Conservation (phyloP, 2,113 vertebrate species). For the Pithys albifrons region DNA sequence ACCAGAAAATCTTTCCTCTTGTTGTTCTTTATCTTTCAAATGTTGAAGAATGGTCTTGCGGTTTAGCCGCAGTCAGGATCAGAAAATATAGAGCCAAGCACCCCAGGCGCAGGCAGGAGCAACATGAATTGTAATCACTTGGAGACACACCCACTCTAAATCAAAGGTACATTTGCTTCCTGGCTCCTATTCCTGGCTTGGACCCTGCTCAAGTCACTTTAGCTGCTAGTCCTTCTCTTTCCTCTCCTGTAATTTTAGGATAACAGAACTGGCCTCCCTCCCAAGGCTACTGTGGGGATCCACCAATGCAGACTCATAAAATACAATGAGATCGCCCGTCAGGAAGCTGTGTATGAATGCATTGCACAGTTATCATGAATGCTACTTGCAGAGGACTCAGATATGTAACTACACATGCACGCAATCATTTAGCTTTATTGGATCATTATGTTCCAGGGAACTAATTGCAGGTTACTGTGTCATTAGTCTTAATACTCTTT, state of each 20-base stretch:
- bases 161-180: slow-evolving; percentile 45
- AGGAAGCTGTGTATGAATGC: background rate
- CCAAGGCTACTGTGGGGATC: background rate
- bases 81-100: slow-evolving; percentile 38
- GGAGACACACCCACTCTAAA: slow-evolving; percentile 39
- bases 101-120: slow-evolving; percentile 25
- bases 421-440: background rate
- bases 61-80: slow-evolving; percentile 10
- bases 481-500: background rate
- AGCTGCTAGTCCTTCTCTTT: slow-evolving; percentile 3
- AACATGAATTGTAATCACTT: background rate
- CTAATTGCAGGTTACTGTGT: slow-evolving; percentile 4
- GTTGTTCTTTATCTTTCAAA: slow-evolving; percentile 57
- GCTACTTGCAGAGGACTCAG: background rate
- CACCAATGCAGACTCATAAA: background rate
- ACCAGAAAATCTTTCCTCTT: slow-evolving; percentile 25
- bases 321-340: background rate
- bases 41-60: slow-evolving; percentile 23
- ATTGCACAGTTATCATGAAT: background rate
- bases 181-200: slow-evolving; percentile 47
- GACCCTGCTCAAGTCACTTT: background rate
- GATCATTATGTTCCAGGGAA: background rate
- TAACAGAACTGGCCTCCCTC: background rate
- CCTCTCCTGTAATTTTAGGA: slow-evolving; percentile 4
- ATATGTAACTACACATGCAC: background rate